Evolutionary conservation across 2,113 vertebrate genomes (phyloP), one percentile per base, ranked within the genome.

Genomic region (Vimba vimba): DNA sequence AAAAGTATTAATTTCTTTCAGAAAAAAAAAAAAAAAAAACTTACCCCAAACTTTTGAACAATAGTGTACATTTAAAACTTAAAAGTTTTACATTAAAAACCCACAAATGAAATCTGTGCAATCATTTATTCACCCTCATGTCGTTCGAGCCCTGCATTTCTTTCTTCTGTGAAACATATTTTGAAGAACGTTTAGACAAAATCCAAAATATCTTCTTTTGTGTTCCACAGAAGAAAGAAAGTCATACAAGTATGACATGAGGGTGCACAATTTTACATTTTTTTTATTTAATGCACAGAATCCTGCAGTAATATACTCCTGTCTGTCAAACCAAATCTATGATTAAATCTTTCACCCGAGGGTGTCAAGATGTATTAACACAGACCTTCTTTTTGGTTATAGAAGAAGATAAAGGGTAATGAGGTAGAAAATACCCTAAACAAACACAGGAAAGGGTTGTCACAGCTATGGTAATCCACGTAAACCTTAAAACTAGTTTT

Each of bases 351-450:
- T 73, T 73, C 23, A 43, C 69, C 39, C n/a, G 69, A 45, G 39
- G 69, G 39, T 74, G 71, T 45, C 71, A 74, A 30, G 11, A 36
- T n/a, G 39, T n/a, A n/a, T 43, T 73, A 45, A 73, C 69, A 73
- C 8, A n/a, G 21, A 43, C 21, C 69, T 73, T 21, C 8, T n/a
- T 73, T 62, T 60, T 73, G 68, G 69, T 45, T 73, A 5, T 15
- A 73, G 39, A n/a, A 73, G 2, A 73, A n/a, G 69, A 73, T 73
- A 73, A 73, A 73, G 27, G 27, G 25, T 55, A 77, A 77, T 77
- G 47, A 57, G 75, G 75, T 30, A 77, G 75, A 77, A 77, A 79
- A 79, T 79, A 23, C 27, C 30, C 21, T 39, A 12, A 79, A 52
- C 30, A 79, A 60, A 79, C 52, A 59, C 9, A 36, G 30, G 17